phyloP scores from a whole-genome alignment of 2,797 vertebrate genomes.

The Chloroceryle amazona region DNA sequence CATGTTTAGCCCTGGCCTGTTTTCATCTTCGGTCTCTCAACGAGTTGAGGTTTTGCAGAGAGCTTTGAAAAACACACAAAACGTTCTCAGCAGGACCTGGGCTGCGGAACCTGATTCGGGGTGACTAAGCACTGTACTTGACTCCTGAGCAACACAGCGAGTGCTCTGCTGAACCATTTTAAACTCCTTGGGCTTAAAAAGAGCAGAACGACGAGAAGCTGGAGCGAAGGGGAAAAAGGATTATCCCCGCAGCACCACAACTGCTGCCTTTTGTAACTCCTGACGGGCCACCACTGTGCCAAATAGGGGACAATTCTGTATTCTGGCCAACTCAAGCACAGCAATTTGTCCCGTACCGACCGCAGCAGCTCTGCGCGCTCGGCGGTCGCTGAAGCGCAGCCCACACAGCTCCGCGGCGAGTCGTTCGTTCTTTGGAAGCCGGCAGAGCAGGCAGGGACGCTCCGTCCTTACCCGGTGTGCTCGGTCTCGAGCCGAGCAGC shows the following conservation, averaged over 20 bases:
- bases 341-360: not conserved
- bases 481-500: not conserved
- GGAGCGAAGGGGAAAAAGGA: not conserved
- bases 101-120: not conserved
- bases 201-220: not conserved
- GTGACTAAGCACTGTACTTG: not conserved
- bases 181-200: not conserved
- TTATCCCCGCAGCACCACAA: constrained; percentile 8
- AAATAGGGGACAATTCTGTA: not conserved
- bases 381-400: not conserved
- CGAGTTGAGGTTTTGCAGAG: not conserved
- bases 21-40: not conserved
- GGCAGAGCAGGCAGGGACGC: not conserved
- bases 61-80: not conserved
- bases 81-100: not conserved
- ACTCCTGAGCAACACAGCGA: not conserved
- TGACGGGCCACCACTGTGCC: not conserved
- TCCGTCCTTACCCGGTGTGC: fast-evolving
- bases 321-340: not conserved
- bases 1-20: not conserved
- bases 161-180: not conserved
- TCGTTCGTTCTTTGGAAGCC: fast-evolving
- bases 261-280: not conserved
- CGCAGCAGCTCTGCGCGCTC: not conserved
- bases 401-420: not conserved